Percentiles rank a stretch among this genome's conserved stretches.
Evolutionary conservation across 2,113 vertebrate genomes (phyloP).

Genomic region (Ia io): DNA sequence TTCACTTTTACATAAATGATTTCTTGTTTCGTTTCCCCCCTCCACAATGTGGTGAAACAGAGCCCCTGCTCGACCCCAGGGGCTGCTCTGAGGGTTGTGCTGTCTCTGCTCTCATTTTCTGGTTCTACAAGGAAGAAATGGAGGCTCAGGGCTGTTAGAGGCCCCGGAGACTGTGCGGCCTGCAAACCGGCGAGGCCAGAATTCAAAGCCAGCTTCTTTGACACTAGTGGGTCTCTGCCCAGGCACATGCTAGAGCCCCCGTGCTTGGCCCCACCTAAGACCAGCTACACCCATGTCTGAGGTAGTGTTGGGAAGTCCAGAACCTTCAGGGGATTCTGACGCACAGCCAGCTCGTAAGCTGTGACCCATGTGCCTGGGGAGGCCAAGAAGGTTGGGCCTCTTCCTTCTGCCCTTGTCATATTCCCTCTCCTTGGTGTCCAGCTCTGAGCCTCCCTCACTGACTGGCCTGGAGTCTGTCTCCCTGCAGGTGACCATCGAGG

Average conservation of each 20-base stretch:
- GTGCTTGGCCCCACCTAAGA: neutral
- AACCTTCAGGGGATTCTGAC: neutral
- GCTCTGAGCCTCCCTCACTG: neutral
- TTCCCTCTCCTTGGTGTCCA: neutral
- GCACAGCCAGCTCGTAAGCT: no score
- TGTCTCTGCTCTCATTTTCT: no score
- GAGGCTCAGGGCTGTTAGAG: neutral
- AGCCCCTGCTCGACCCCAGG: fast-evolving
- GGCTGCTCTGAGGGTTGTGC: neutral
- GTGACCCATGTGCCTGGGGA: neutral
- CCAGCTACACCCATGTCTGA: neutral
- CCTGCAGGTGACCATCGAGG: constrained; percentile 91
- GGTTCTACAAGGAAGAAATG: neutral
- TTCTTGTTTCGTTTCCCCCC: neutral
- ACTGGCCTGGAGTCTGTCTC: neutral
- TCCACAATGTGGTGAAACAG: neutral
- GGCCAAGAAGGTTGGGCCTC: neutral
- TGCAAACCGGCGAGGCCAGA: neutral
- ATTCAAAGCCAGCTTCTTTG: neutral
- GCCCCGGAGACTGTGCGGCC: neutral
- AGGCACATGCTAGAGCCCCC: neutral
- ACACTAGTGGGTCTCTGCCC: neutral
- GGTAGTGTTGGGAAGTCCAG: neutral
- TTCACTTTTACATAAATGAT: neutral
- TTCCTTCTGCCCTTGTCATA: no score